phyloP scores from a whole-genome alignment of 2,888 invertebrate species.

The Nemotelus pantherinus region DNA sequence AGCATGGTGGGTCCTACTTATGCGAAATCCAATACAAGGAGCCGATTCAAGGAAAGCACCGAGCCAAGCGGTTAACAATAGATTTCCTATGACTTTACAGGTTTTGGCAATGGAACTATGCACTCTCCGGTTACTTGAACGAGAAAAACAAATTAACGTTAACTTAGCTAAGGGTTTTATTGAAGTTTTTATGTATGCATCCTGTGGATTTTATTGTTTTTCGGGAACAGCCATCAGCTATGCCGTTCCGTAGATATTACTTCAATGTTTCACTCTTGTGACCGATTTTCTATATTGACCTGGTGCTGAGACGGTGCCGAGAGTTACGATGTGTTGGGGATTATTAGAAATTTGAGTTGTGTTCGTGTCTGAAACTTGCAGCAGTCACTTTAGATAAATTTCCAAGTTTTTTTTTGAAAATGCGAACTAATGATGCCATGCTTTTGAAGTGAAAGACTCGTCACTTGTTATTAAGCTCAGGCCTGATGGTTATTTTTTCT shows the following conservation, averaged over 20 bases:
- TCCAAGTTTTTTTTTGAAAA: too few relatives aligned
- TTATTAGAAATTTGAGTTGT: too few relatives aligned
- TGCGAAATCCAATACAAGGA: neutral
- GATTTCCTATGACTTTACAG: neutral
- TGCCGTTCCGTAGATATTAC: neutral
- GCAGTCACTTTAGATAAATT: too few relatives aligned
- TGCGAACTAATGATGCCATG: too few relatives aligned
- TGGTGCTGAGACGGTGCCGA: too few relatives aligned
- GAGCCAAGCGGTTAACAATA: constrained; percentile 22
- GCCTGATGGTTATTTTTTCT: too few relatives aligned
- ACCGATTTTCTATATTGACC: too few relatives aligned
- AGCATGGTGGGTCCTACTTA: constrained; percentile 29
- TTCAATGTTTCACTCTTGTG: too few relatives aligned
- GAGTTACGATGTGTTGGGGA: too few relatives aligned
- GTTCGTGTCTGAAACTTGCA: too few relatives aligned
- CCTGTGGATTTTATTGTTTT: constrained; percentile 13
- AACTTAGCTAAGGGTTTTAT: neutral
- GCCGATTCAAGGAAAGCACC: neutral
- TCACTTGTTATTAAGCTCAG: too few relatives aligned
- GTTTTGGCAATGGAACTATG: constrained; percentile 3
- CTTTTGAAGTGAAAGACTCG: too few relatives aligned
- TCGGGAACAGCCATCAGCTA: neutral
- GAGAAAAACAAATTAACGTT: constrained; percentile 24
- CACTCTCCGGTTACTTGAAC: neutral
- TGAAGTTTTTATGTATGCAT: constrained; percentile 1